Evolutionary conservation across 1,140 invertebrate species (phyloP).

Genomic region (Cotesia chilonis): DNA sequence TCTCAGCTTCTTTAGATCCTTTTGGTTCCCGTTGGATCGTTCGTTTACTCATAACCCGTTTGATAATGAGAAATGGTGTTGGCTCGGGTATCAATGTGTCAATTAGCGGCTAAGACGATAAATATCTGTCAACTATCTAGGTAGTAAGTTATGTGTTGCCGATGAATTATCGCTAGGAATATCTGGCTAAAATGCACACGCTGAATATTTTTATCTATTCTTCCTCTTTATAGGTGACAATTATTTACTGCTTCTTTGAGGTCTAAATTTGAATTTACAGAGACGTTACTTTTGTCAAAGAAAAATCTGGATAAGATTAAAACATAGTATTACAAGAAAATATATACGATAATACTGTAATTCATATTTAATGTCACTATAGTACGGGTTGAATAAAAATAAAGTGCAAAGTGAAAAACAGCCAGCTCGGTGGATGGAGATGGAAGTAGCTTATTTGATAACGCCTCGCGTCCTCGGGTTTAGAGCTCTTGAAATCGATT

Average conservation of each 20-base stretch:
- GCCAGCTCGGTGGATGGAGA: neutral
- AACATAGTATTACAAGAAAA: too few species aligned
- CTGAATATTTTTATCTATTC: too few species aligned
- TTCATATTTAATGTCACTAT: too few species aligned
- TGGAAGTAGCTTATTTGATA: slow-evolving; percentile 25
- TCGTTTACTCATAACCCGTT: too few species aligned
- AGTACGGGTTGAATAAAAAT: neutral
- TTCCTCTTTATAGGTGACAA: too few species aligned
- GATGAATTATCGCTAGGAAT: slow-evolving; percentile 56
- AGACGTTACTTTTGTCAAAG: too few species aligned
- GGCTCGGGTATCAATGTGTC: slow-evolving; percentile 52
- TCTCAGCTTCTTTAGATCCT: neutral
- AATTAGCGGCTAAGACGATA: slow-evolving; percentile 57
- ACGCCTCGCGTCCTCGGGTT: neutral
- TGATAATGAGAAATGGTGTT: slow-evolving; percentile 47
- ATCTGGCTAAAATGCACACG: slow-evolving; percentile 37
- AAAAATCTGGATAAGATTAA: too few species aligned
- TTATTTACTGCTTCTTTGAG: too few species aligned
- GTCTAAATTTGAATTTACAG: too few species aligned
- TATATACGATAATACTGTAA: too few species aligned
- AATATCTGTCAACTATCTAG: slow-evolving; percentile 56
- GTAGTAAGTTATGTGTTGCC: slow-evolving; percentile 51
- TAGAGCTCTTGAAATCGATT: slow-evolving; percentile 36
- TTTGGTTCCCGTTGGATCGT: too few species aligned
- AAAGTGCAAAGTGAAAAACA: slow-evolving; percentile 18